phyloP scores from a whole-genome alignment of 2,797 vertebrate species.

The Darevskia nairensis region DNA sequence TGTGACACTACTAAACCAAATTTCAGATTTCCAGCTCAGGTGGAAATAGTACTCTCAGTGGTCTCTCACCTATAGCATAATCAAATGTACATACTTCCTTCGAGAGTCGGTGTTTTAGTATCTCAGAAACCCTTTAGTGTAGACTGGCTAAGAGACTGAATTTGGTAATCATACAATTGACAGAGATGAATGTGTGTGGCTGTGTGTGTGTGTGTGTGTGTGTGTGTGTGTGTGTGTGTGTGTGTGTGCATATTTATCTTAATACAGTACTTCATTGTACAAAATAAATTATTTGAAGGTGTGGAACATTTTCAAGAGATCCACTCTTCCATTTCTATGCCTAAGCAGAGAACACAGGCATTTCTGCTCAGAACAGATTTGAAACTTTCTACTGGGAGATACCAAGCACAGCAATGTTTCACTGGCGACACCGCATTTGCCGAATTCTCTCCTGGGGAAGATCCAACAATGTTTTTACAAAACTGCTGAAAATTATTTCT shows the following conservation, averaged over 20 bases:
- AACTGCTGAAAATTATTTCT: not conserved
- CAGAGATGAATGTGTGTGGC: not conserved
- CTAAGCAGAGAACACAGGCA: not conserved
- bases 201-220: not conserved
- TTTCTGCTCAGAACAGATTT: not conserved
- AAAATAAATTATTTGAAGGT: slow-evolving; percentile 24
- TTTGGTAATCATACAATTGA: slow-evolving; percentile 10
- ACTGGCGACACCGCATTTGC: not conserved
- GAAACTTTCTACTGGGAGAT: not conserved
- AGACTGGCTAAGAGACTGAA: not conserved
- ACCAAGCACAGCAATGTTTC: not conserved
- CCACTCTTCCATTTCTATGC: not conserved
- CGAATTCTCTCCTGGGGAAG: not conserved
- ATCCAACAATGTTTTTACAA: not conserved
- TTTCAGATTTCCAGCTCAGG: not conserved
- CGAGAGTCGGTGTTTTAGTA: not conserved
- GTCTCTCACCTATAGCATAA: not conserved
- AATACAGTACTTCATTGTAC: not conserved
- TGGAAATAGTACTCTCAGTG: not conserved
- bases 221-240: no score
- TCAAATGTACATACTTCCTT: not conserved
- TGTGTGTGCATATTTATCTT: not conserved
- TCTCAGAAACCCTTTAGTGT: not conserved
- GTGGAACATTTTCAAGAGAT: not conserved
- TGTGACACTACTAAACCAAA: not conserved